Evolutionary conservation across 1,140 invertebrate species (phyloP), one percentile per base, ranked within the genome.

Genomic region (Anoplolepis gracilipes): DNA sequence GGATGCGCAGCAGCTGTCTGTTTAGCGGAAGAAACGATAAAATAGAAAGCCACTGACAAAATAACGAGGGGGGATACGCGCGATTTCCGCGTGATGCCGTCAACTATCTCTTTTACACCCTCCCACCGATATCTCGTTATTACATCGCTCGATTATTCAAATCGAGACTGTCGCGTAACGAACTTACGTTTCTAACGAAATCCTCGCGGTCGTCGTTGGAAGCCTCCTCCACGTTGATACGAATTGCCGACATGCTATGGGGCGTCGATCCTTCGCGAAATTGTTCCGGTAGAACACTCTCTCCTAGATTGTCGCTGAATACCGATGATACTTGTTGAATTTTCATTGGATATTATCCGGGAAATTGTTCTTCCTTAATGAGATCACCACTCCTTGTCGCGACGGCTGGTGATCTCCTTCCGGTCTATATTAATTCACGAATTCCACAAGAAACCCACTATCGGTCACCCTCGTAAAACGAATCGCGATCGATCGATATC

Each of bases 151-250:
- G n/a, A 36, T 4, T 33, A 36, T 42, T 75, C 42, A 39, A 73
- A 62, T 73, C 22, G n/a, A 13, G 57, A 13, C 42, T 70, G n/a
- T 5, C 57, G 22, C 36, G 57, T 22, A 49, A 28, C 30, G 46
- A 61, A 93, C 92, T 93, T 92, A 93, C 93, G 46, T 93, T 81
- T 46, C 81, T 76, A 75, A 87, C 85, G 86, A 86, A 42, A 72
- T 92, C 87, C 84, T 90, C 73, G 69, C 39, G 87, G 5, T 59
- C 61, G 8, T 86, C 88, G 77, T 79, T 91, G 72, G 90, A 86
- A 69, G 79, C 65, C 75, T 92, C 90, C 49, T 82, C 91, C 22
- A 92, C 85, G 87, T 92, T 92, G 87, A 93, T 92, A 22, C 89
- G 91, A 78, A 92, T 92, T 53, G 88, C 91, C 30, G 93, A 90